Percentiles rank a stretch among this genome's conserved stretches.
phyloP scores from a whole-genome alignment of 2,888 invertebrate species.

The Oxycera nigricornis region DNA sequence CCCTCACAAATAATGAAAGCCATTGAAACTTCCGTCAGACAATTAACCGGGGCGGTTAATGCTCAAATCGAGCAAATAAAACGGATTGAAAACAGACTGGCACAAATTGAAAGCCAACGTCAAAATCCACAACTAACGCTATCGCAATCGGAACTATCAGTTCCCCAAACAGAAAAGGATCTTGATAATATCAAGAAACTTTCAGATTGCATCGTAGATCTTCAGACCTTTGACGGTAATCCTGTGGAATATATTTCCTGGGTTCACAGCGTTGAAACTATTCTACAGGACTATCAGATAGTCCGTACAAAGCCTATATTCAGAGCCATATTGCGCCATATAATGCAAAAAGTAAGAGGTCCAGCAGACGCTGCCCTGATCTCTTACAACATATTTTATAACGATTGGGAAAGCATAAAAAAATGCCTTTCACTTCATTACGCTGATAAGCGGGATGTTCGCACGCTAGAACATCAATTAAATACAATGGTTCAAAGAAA shows the following conservation, averaged over 20 bases:
- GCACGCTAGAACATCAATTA: conserved; percentile 22
- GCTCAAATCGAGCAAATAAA: too few relatives aligned
- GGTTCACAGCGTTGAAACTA: conserved; percentile 24
- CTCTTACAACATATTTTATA: conserved; percentile 23
- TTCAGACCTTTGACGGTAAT: conserved; percentile 15
- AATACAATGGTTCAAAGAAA: not conserved
- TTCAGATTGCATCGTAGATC: too few relatives aligned
- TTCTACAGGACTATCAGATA: conserved; percentile 7
- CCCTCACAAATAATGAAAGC: too few relatives aligned
- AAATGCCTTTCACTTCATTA: conserved; percentile 24
- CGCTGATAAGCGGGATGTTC: conserved; percentile 24
- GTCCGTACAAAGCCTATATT: not conserved
- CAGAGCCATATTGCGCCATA: conserved; percentile 2
- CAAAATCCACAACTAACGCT: too few relatives aligned
- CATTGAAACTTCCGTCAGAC: too few relatives aligned
- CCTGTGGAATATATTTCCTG: conserved; percentile 14
- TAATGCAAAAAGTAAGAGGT: conserved; percentile 3
- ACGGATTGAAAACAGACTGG: too few relatives aligned
- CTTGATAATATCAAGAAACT: not conserved
- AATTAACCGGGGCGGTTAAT: too few relatives aligned
- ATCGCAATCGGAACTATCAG: too few relatives aligned
- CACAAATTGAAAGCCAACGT: too few relatives aligned
- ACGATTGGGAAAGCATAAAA: not conserved
- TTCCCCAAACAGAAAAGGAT: not conserved
- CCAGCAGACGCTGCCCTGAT: conserved; percentile 14